A percentile compares a stretch with the other conserved stretches of the same genome.
Evolutionary conservation across 1,140 invertebrate genomes (phyloP).

Genomic region (Drosophila aff.): DNA sequence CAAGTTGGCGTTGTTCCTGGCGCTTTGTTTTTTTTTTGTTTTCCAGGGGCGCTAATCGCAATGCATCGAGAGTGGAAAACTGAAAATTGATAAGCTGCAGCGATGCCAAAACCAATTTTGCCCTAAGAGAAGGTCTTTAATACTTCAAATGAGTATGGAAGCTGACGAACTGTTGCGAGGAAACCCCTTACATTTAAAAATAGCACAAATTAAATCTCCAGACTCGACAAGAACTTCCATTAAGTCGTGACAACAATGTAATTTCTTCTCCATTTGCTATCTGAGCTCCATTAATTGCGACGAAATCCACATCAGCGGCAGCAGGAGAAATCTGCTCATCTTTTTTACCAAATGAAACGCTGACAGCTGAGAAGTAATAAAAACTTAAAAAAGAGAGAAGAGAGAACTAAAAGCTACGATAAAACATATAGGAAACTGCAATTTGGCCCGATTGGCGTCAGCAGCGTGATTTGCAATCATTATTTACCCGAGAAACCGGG

Average conservation of each 20-base stretch:
- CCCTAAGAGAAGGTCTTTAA: neutral
- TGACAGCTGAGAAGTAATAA: slow-evolving; percentile 1
- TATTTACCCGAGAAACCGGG: slow-evolving; percentile 48
- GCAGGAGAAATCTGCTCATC: neutral
- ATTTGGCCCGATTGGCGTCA: slow-evolving; percentile 53
- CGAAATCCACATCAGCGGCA: slow-evolving; percentile 2
- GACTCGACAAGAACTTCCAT: neutral
- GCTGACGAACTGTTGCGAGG: neutral
- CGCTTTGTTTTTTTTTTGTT: neutral
- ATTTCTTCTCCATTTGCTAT: neutral
- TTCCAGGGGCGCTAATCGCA: slow-evolving; percentile 24
- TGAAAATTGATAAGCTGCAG: slow-evolving; percentile 32
- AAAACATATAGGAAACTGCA: slow-evolving; percentile 58
- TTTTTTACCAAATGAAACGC: slow-evolving; percentile 6
- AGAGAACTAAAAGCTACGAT: slow-evolving; percentile 21
- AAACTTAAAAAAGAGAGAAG: slow-evolving; percentile 5
- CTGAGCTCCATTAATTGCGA: slow-evolving; percentile 7
- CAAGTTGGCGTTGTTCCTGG: slow-evolving; percentile 15
- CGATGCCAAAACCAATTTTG: slow-evolving; percentile 17
- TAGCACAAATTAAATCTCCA: neutral
- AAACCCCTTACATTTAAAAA: neutral
- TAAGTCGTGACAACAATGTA: neutral
- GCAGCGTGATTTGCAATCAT: slow-evolving; percentile 68
- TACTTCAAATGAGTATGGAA: neutral
- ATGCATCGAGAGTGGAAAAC: slow-evolving; percentile 26